A percentile compares a stretch with the other conserved stretches of the same genome.
Evolutionary conservation across 2,797 vertebrate species (phyloP).

Genomic region (Premnoplex brunnescens): DNA sequence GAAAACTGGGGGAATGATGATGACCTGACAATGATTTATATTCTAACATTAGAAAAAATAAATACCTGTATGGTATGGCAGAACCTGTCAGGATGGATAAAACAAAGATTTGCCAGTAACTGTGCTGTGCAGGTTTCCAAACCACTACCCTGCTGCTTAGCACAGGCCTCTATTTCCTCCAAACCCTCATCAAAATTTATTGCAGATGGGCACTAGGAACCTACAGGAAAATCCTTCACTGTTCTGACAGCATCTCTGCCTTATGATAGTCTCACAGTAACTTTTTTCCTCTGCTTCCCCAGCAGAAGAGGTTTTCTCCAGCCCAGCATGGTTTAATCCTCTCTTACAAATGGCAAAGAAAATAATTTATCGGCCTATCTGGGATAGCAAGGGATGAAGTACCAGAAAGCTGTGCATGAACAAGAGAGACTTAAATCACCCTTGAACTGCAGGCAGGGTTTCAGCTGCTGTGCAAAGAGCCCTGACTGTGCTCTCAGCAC

Average conservation of each 20-base stretch:
- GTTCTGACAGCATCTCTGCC: background rate
- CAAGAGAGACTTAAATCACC: slow-evolving; percentile 14
- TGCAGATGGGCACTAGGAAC: slow-evolving; percentile 20
- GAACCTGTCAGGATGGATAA: slow-evolving; percentile 4
- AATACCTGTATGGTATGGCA: slow-evolving; percentile 8
- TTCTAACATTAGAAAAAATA: slow-evolving; percentile 15
- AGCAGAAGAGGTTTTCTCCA: background rate
- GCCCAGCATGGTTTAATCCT: background rate
- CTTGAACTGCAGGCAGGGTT: background rate
- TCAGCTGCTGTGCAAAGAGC: background rate
- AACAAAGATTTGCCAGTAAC: slow-evolving; percentile 13
- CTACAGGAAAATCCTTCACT: slow-evolving; percentile 7
- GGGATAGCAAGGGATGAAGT: background rate
- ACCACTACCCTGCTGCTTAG: background rate
- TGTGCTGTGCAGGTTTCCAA: slow-evolving; percentile 3
- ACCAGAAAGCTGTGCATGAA: background rate
- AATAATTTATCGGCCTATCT: background rate
- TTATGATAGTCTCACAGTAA: background rate
- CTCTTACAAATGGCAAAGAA: background rate
- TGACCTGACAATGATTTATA: slow-evolving; percentile 33
- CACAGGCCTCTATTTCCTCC: background rate
- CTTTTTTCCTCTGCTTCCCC: background rate
- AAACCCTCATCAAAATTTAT: slow-evolving; percentile 14
- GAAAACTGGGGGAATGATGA: background rate
- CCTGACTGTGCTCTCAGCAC: background rate